Evolutionary conservation across 2,113 vertebrate species (phyloP).

Genomic region (Acanthisitta chloris): DNA sequence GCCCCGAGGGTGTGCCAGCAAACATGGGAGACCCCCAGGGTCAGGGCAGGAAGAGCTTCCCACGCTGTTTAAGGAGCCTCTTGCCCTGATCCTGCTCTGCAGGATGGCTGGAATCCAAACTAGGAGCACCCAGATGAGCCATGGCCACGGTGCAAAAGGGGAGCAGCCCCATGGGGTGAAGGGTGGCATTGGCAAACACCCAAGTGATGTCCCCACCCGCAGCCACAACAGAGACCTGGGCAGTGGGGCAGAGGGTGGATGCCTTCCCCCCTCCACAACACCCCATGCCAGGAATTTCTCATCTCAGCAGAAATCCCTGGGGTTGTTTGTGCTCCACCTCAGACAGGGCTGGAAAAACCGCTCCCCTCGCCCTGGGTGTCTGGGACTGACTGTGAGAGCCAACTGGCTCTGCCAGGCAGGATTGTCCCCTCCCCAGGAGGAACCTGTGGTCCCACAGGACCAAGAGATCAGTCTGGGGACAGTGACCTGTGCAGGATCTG

Average conservation of each 20-base stretch:
- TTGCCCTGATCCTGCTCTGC: accelerated
- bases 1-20: neutral
- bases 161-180: neutral
- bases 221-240: neutral
- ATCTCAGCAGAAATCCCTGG: slow-evolving; percentile 8
- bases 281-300: neutral
- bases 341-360: neutral
- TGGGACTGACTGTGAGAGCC: neutral
- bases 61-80: neutral
- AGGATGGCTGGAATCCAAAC: neutral
- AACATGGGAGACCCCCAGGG: neutral
- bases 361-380: neutral
- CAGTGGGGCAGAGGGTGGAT: neutral
- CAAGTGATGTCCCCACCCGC: accelerated
- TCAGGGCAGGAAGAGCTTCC: neutral
- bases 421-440: neutral
- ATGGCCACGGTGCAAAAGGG: accelerated
- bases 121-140: neutral
- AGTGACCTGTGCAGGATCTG: neutral
- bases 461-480: neutral
- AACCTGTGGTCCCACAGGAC: neutral
- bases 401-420: neutral
- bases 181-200: neutral
- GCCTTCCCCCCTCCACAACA: neutral
- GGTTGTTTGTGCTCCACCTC: slow-evolving; percentile 17